Evolutionary conservation across 2,113 vertebrate species (phyloP), one percentile per base, ranked within the genome.

Genomic region (Cochlearius cochlearius): DNA sequence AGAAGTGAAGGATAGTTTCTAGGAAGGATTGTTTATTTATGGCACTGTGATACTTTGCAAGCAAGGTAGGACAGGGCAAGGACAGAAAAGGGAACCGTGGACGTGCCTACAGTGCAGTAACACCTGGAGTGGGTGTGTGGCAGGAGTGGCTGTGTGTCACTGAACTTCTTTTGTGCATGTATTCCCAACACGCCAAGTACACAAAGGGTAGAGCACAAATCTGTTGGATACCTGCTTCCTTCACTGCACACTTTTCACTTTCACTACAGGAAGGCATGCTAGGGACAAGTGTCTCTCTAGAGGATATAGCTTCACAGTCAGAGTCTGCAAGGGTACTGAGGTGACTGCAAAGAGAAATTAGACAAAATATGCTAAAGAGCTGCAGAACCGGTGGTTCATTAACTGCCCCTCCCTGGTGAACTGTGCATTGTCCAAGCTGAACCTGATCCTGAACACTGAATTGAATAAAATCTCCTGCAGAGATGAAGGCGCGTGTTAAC

Each of bases 91-190:
- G 15, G 14, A 89, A 32, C 45, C 21, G 3, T 4, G 8, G 22
- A 30, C 29, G 20, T 38, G 21, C 25, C 30, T 75, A n/a, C 19
- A 49, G 36, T 21, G 45, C 67, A 66, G 17, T 25, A 43, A 36
- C 36, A 62, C 4, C 11, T 1, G 0, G 39, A 66, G 39, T 38
- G 79, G 63, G 18, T 1, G 0, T 26, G 43, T 29, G 53, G 27
- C 49, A 62, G 56, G 36, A 62, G n/a, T 74, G 25, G 29, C 14
- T n/a, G 39, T 47, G 60, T 39, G 59, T 36, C 43, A 47, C 1
- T 49, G 47, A 26, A 59, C n/a, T 49, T 19, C 19, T 38, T 71
- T 84, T 43, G n/a, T 7, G 11, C 9, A 1, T 4, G 21, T 34
- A 30, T 23, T 82, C 23, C 52, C 53, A 68, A 8, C 18, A 47